Percentiles rank a stretch among this genome's conserved stretches.
phyloP scores from a whole-genome alignment of 2,113 vertebrate species.

The Aythya baeri region DNA sequence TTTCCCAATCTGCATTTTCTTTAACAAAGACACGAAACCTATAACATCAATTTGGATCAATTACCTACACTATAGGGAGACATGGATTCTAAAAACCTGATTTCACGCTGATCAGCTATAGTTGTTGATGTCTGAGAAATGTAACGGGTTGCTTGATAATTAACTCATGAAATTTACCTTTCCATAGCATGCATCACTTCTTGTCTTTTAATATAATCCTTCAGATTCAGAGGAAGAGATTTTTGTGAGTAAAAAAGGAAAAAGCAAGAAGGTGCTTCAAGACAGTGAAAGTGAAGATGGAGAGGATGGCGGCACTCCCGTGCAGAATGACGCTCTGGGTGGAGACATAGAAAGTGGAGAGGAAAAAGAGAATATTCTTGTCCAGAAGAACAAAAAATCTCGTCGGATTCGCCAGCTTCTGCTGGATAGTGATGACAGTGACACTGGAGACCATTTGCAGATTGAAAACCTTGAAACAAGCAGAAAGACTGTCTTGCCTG shows the following conservation, averaged over 20 bases:
- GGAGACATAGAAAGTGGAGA: constrained; percentile 32
- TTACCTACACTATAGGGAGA: not conserved
- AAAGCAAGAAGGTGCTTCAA: constrained; percentile 79
- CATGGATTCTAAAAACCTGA: not conserved
- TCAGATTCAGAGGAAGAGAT: constrained; percentile 91
- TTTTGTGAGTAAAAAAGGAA: constrained; percentile 81
- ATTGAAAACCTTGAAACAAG: not conserved
- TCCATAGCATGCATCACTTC: accelerated
- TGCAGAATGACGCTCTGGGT: constrained; percentile 14
- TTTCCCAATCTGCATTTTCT: constrained; percentile 6
- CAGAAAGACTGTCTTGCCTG: not conserved
- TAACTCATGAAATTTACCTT: not conserved
- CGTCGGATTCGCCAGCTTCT: constrained; percentile 39
- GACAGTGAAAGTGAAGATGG: constrained; percentile 89
- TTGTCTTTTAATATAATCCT: not conserved
- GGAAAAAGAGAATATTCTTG: not conserved
- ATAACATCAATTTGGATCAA: not conserved
- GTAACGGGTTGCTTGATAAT: not conserved
- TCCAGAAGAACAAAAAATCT: constrained; percentile 50
- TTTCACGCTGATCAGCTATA: not conserved
- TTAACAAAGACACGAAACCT: not conserved
- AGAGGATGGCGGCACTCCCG: constrained; percentile 12
- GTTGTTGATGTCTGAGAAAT: not conserved
- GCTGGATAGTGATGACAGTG: constrained; percentile 75
- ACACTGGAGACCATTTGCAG: constrained; percentile 2